Evolutionary conservation across 2,797 vertebrate genomes (phyloP), one percentile per base, ranked within the genome.

Genomic region (Apodemus agrarius): DNA sequence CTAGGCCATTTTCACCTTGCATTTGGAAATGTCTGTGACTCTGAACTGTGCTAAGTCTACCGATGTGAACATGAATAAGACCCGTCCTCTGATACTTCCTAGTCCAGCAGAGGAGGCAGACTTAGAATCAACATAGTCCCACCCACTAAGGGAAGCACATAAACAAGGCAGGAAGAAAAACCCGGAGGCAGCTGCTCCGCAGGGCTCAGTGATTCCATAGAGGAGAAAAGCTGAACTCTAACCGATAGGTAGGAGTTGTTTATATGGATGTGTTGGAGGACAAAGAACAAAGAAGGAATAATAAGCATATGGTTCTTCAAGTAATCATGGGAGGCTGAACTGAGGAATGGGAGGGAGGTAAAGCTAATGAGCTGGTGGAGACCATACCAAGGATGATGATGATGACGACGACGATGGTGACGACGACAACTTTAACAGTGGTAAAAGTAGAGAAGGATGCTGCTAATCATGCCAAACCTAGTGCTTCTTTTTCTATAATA

Each of bases 21-120:
- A 34, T 93, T 90, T 96, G 67, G 83, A 96, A 91, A 78, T 8
- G 3, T 95, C 37, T 61, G 13, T 88, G 83, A 91, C n/a, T 94
- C 40, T 67, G 59, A 40, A 84, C 24, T 46, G 37, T 93, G 57
- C 49, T 49, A 88, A 90, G 54, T 84, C 52, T 90, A 7, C 16
- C 49, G 52, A 40, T 75, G 22, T 29, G 81, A 63, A 76, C 54
- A 86, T 31, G 74, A 90, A 11, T 17, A 61, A 69, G 57, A 67
- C 57, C 24, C 57, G 26, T 76, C 63, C 54, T 84, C 63, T 75
- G 61, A 54, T 19, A 81, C 31, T 85, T 85, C 78, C 67, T 21
- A 94, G n/a, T 21, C 19, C 22, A 26, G 37, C 21, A n/a, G 63
- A 86, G 67, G 83, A 96, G 81, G 74, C 7, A 88, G 72, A 37